Percentiles rank a stretch among this genome's conserved stretches.
These are phyloP conservation scores for Darevskia nairensis DNA, from an alignment of 2,797 vertebrate species.

Conservation along the genomic window DNA sequence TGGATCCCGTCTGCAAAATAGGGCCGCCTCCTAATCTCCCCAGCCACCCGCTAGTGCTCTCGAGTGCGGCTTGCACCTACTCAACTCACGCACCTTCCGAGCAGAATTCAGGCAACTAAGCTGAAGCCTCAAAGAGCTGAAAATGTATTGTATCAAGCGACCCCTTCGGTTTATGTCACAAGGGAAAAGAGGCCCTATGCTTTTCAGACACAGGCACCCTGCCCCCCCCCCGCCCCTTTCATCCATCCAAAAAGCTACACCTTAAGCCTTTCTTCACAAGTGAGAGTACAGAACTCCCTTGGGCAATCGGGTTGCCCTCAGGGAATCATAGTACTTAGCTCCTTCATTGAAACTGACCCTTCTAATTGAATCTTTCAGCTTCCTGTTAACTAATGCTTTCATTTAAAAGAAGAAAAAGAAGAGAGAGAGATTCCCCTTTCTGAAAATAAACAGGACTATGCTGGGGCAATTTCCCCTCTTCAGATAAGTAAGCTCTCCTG, in stretches of 20 bases:
- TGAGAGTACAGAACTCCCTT: neutral
- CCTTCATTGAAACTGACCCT: neutral
- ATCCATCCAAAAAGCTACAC: neutral
- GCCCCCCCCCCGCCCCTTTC: too few species aligned
- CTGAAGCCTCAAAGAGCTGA: neutral
- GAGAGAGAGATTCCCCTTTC: neutral
- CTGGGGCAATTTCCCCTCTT: too few species aligned
- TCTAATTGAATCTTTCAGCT: neutral
- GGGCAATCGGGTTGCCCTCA: neutral
- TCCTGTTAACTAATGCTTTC: neutral
- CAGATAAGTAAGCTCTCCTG: too few species aligned
- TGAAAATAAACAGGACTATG: neutral
- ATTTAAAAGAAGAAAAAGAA: neutral
- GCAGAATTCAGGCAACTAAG: neutral
- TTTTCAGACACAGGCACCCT: neutral
- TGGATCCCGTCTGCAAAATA: slow-evolving; percentile 17
- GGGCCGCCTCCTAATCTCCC: neutral
- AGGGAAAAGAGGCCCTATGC: neutral
- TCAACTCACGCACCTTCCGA: neutral
- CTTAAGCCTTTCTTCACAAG: neutral
- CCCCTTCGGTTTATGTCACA: neutral
- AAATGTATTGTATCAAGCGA: neutral
- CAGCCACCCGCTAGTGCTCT: neutral
- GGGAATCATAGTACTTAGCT: neutral
- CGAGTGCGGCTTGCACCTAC: neutral